phyloP scores from a whole-genome alignment of 2,113 vertebrate genomes.

The Podarcis raffonei region DNA sequence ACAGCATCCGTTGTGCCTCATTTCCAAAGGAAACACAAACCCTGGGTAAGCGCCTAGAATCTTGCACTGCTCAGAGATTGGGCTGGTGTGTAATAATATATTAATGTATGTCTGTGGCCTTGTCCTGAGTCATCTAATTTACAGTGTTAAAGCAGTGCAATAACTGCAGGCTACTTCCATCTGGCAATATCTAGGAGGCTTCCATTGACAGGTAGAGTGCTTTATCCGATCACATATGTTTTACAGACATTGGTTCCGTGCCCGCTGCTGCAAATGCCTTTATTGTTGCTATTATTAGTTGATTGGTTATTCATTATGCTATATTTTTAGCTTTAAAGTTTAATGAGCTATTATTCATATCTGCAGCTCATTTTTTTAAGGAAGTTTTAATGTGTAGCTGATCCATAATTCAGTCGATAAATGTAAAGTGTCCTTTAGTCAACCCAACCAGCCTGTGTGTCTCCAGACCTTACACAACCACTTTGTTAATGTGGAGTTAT shows the following conservation, averaged over 20 bases:
- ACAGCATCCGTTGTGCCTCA: too few relatives aligned
- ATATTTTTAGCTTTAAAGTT: neutral
- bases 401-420: neutral
- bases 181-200: neutral
- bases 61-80: too few relatives aligned
- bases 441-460: neutral
- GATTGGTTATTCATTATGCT: neutral
- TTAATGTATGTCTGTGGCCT: neutral
- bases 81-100: too few relatives aligned
- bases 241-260: neutral
- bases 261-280: neutral
- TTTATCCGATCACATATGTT: neutral
- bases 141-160: neutral
- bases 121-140: neutral
- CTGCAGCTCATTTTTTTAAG: neutral
- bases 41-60: too few relatives aligned
- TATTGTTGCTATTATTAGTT: neutral
- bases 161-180: neutral
- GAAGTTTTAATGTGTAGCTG: neutral
- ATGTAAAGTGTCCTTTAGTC: neutral
- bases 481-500: neutral
- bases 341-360: neutral
- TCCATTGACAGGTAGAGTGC: neutral
- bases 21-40: too few relatives aligned
- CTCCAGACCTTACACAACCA: neutral